Conservation (phyloP, 1,140 invertebrate genomes). For the Drosophila burlai region DNA sequence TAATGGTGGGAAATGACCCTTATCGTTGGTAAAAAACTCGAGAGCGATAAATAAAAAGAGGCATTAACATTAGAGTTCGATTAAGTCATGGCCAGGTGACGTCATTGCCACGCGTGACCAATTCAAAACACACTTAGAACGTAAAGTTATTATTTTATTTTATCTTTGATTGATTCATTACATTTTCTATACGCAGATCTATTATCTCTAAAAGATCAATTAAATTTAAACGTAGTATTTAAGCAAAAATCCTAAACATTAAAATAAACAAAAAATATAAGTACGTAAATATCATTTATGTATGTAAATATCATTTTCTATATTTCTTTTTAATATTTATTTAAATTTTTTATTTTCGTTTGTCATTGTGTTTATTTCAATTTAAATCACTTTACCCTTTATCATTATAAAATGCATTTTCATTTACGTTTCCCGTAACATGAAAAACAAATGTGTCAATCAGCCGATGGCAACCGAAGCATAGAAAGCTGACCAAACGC, state of each 20-base stretch:
- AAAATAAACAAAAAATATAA: too few species aligned
- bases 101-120: conserved; percentile 52
- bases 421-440: conserved; percentile 11
- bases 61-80: conserved; percentile 50
- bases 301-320: too few species aligned
- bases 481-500: conserved; percentile 14
- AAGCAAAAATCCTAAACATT: too few species aligned
- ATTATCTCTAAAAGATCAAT: too few species aligned
- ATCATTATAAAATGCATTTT: conserved; percentile 24
- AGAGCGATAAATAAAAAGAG: conserved; percentile 28
- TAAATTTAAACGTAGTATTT: too few species aligned
- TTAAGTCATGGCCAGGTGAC: conserved; percentile 54
- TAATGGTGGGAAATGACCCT: conserved; percentile 14
- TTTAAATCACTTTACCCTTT: background rate
- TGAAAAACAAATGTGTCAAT: background rate
- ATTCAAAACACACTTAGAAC: background rate
- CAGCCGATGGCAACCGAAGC: conserved; percentile 12
- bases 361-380: background rate
- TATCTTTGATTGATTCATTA: background rate
- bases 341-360: background rate
- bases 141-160: too few species aligned
- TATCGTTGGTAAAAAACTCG: conserved; percentile 16
- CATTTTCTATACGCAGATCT: too few species aligned
- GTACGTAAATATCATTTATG: too few species aligned
- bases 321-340: too few species aligned